Evolutionary conservation across 2,113 vertebrate genomes (phyloP).

Genomic region (Mesocricetus auratus): DNA sequence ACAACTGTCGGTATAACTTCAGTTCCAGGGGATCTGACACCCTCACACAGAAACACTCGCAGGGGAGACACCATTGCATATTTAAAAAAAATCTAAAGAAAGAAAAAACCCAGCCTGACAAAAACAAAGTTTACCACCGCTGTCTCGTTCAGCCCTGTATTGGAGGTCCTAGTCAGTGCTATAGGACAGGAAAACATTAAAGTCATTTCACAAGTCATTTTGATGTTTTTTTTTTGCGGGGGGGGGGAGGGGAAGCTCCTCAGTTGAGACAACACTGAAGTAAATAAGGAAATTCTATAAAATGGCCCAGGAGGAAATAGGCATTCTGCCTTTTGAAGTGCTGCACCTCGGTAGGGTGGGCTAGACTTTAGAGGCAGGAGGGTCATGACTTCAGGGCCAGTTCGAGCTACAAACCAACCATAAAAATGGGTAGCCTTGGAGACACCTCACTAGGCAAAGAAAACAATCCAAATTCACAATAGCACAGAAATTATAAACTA

Average conservation of each 20-base stretch:
- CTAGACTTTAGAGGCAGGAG: not conserved
- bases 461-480: not conserved
- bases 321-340: too few species aligned
- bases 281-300: not conserved
- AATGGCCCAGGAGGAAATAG: not conserved
- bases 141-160: not conserved
- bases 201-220: not conserved
- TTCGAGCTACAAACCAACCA: not conserved
- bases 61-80: too few species aligned
- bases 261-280: not conserved
- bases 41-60: too few species aligned
- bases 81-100: too few species aligned
- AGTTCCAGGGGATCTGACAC: too few species aligned
- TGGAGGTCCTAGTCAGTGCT: not conserved
- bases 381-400: too few species aligned
- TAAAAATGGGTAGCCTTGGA: not conserved
- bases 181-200: slow-evolving; percentile 10
- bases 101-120: not conserved
- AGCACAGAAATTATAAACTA: not conserved
- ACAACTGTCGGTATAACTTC: too few species aligned
- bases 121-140: not conserved
- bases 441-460: not conserved
- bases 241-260: not conserved
- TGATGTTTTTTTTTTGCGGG: not conserved
- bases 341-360: not conserved